A percentile compares a stretch with the other conserved stretches of the same genome.
Evolutionary conservation across 2,797 vertebrate genomes (phyloP).

Genomic region (Selene dorsalis): DNA sequence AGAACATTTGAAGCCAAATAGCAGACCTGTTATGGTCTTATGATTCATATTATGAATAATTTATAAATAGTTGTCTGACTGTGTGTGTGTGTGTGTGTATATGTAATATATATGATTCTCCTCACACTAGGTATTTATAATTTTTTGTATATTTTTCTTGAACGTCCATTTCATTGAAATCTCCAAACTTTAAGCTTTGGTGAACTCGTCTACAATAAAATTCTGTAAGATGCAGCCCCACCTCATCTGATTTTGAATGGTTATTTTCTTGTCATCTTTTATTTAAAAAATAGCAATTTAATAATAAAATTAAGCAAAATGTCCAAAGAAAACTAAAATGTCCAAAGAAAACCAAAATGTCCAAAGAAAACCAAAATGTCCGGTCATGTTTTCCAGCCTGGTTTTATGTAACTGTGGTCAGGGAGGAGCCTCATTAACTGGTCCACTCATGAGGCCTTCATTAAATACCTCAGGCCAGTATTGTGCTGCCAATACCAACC

Average conservation of each 20-base stretch:
- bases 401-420: not conserved
- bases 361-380: not conserved
- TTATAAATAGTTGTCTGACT: not conserved
- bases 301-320: not conserved
- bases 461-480: not conserved
- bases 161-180: not conserved
- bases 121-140: not conserved
- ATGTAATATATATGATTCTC: not conserved
- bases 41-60: not conserved
- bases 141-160: not conserved
- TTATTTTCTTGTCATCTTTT: not conserved
- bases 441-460: not conserved
- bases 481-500: not conserved
- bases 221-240: not conserved
- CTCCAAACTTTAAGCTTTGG: too few species aligned
- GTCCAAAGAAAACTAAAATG: not conserved
- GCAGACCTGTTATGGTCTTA: not conserved
- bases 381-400: not conserved
- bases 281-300: too few species aligned
- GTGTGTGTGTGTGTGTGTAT: not conserved
- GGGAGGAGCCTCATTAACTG: conserved; percentile 4
- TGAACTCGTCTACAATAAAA: not conserved
- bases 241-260: not conserved
- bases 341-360: not conserved
- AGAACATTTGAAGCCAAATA: not conserved